Conservation (phyloP, 2,113 vertebrate species). For the Gambusia holbrooki region DNA sequence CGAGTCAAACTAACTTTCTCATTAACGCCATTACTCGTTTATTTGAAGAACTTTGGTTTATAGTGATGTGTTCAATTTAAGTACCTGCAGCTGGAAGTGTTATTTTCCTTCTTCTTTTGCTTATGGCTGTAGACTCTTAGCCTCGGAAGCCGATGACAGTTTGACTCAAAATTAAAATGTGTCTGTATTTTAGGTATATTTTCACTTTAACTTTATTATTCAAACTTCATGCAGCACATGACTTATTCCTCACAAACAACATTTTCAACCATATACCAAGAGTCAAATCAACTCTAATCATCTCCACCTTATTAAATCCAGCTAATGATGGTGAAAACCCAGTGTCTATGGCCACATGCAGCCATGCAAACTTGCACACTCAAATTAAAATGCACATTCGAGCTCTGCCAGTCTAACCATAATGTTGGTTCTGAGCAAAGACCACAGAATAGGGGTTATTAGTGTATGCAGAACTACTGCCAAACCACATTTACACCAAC, state of each 20-base stretch:
- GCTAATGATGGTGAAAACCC: conserved; percentile 22
- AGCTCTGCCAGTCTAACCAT: conserved; percentile 35
- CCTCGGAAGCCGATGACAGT: conserved; percentile 10
- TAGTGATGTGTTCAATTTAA: neutral
- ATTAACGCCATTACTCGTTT: neutral
- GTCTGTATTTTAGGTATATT: neutral
- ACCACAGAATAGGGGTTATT: conserved; percentile 53
- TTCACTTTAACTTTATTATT: conserved; percentile 5
- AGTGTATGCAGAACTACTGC: conserved; percentile 42
- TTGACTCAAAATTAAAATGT: neutral
- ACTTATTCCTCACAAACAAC: conserved; percentile 26
- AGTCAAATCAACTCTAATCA: conserved; percentile 26
- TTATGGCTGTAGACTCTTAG: too few relatives aligned
- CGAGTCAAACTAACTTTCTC: neutral
- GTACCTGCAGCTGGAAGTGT: neutral
- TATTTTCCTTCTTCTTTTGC: neutral
- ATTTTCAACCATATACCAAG: conserved; percentile 24
- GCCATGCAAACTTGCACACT: neutral
- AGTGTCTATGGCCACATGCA: conserved; percentile 5
- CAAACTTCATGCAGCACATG: conserved; percentile 27
- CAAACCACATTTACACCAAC: conserved; percentile 53
- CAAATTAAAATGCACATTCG: conserved; percentile 4
- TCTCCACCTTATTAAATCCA: conserved; percentile 39
- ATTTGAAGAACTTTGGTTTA: neutral
- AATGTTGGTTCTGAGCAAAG: conserved; percentile 46